These are phyloP conservation scores for Melieria crassipennis DNA, from an alignment of 2,888 invertebrate species.

Conservation along the genomic window DNA sequence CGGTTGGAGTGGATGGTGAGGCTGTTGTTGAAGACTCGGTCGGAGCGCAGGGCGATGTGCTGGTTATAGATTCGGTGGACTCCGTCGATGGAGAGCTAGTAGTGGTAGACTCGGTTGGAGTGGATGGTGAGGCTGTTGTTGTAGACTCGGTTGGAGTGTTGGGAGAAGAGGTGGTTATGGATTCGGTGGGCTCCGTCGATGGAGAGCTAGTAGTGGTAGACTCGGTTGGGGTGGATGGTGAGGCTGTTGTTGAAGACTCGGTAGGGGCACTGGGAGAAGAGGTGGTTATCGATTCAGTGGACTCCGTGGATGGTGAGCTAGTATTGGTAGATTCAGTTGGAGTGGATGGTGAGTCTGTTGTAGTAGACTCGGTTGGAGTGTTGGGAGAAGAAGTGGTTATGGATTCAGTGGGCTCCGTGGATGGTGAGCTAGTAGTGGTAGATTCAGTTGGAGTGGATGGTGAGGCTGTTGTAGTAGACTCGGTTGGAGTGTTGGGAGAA, in stretches of 20 bases:
- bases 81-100: neutral
- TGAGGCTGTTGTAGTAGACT: too few relatives aligned
- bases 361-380: neutral
- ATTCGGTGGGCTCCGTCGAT: neutral
- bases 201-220: neutral
- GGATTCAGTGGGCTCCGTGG: neutral
- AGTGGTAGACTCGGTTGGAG: neutral
- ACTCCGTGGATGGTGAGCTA: neutral
- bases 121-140: neutral
- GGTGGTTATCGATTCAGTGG: neutral
- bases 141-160: neutral
- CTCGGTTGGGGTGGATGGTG: neutral
- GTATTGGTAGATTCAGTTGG: neutral
- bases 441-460: too few relatives aligned
- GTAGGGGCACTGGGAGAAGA: neutral
- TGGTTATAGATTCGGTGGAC: neutral
- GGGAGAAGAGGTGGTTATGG: neutral
- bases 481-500: too few relatives aligned
- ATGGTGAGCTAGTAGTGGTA: too few relatives aligned
- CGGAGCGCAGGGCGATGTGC: neutral
- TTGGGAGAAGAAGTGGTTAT: neutral
- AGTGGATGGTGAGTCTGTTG: neutral
- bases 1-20: neutral
- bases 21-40: neutral
- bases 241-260: neutral